phyloP scores from a whole-genome alignment of 2,888 invertebrate genomes.

The Pharmacophagus antenor region DNA sequence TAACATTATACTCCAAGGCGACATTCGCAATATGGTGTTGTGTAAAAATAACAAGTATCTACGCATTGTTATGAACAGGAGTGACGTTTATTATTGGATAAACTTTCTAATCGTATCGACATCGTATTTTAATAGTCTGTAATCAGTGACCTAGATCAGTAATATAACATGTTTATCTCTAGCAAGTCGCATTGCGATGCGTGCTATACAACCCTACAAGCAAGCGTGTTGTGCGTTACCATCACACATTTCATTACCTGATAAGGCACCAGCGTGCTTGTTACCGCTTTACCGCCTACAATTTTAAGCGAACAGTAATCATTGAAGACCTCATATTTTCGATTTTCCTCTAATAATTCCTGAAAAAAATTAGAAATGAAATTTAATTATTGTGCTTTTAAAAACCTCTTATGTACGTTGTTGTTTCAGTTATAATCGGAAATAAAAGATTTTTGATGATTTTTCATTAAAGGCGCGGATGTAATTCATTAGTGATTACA shows the following conservation, averaged over 20 bases:
- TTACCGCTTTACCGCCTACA: constrained; percentile 35
- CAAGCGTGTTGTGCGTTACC: no score
- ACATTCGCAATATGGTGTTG: neutral
- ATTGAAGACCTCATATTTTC: constrained; percentile 23
- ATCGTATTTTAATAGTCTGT: neutral
- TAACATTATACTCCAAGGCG: neutral
- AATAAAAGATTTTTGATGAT: no score
- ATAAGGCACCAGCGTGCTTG: constrained; percentile 36
- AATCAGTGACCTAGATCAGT: no score
- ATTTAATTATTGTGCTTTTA: no score
- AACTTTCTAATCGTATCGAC: neutral
- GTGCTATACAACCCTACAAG: no score
- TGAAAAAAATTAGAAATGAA: constrained; percentile 26
- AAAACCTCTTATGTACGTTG: no score
- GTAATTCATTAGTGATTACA: no score
- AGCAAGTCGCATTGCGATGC: no score
- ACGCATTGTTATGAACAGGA: neutral
- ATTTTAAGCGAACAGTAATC: constrained; percentile 38
- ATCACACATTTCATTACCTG: constrained; percentile 31
- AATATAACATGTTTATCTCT: no score
- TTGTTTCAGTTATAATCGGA: no score
- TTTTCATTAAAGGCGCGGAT: no score
- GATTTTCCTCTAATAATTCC: constrained; percentile 37
- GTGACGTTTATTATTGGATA: neutral
- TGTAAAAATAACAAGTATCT: neutral